Percentiles rank a stretch among this genome's conserved stretches.
These are phyloP conservation scores for Euproctis similis DNA, from an alignment of 2,888 invertebrate genomes.

Conservation along the genomic window DNA sequence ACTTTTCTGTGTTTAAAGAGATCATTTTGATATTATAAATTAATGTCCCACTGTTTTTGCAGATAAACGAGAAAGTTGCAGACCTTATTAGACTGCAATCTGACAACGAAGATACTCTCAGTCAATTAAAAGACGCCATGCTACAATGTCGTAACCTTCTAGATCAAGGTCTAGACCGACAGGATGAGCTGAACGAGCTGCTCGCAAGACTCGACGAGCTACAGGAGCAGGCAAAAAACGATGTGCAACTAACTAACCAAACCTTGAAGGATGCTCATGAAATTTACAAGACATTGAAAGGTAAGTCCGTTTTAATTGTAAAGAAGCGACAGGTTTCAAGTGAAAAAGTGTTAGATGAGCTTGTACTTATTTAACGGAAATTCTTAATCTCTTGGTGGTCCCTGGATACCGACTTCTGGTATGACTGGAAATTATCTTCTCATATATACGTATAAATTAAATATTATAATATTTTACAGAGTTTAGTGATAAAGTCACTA, in stretches of 20 bases:
- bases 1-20: too few species aligned
- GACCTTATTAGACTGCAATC: constrained; percentile 66
- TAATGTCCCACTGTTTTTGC: too few species aligned
- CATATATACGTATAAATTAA: too few species aligned
- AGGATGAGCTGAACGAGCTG: constrained; percentile 86
- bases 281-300: constrained; percentile 37
- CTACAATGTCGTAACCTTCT: constrained; percentile 80
- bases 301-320: too few species aligned
- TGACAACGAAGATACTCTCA: constrained; percentile 75
- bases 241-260: constrained; percentile 87
- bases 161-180: constrained; percentile 73
- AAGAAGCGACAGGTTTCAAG: too few species aligned
- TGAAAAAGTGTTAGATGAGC: too few species aligned
- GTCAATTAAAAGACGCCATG: constrained; percentile 80
- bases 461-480: constrained; percentile 56
- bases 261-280: constrained; percentile 49
- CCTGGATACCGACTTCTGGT: too few species aligned
- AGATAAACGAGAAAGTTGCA: constrained; percentile 73
- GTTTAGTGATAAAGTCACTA: constrained; percentile 92
- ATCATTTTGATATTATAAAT: too few species aligned
- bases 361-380: too few species aligned
- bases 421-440: too few species aligned
- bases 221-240: constrained; percentile 85
- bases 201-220: constrained; percentile 86
- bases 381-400: too few species aligned